These are phyloP conservation scores for Meiosimyza decipiens DNA, from an alignment of 2,888 invertebrate species.

Conservation along the genomic window DNA sequence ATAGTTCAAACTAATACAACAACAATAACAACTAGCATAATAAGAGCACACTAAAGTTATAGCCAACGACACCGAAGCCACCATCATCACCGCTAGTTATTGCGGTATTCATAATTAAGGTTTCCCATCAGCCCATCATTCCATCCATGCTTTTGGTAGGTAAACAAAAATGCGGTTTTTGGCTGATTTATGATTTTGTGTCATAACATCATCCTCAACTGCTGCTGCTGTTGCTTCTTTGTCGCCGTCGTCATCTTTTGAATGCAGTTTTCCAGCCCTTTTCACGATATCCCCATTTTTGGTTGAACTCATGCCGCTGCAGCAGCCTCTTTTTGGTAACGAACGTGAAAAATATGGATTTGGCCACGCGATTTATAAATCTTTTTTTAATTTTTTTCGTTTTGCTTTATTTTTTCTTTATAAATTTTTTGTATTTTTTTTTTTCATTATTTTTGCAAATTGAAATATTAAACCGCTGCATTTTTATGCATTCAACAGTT, in stretches of 20 bases:
- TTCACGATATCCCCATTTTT: conserved; percentile 7
- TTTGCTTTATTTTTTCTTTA: conserved; percentile 24
- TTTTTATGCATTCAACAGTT: neutral
- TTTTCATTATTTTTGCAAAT: conserved; percentile 10
- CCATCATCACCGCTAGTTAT: too few species aligned
- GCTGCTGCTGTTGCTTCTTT: neutral
- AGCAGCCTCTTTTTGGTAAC: too few species aligned
- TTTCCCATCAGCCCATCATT: conserved; percentile 12
- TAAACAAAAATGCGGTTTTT: conserved; percentile 22
- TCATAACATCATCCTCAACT: conserved; percentile 11
- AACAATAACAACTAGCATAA: neutral
- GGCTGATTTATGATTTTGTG: conserved; percentile 24
- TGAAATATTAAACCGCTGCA: conserved; percentile 11
- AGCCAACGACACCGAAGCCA: too few species aligned
- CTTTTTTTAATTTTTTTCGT: conserved; percentile 16
- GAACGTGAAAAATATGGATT: too few species aligned
- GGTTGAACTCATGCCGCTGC: neutral
- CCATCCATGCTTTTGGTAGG: neutral
- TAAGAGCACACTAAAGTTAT: neutral
- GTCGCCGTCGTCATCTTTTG: neutral
- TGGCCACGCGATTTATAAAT: neutral
- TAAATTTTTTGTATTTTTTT: conserved; percentile 39
- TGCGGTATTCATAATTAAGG: conserved; percentile 12
- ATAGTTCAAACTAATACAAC: conserved; percentile 11
- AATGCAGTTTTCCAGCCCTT: neutral